Evolutionary conservation across 1,140 invertebrate genomes (phyloP).

Genomic region (Chlorops oryzae): DNA sequence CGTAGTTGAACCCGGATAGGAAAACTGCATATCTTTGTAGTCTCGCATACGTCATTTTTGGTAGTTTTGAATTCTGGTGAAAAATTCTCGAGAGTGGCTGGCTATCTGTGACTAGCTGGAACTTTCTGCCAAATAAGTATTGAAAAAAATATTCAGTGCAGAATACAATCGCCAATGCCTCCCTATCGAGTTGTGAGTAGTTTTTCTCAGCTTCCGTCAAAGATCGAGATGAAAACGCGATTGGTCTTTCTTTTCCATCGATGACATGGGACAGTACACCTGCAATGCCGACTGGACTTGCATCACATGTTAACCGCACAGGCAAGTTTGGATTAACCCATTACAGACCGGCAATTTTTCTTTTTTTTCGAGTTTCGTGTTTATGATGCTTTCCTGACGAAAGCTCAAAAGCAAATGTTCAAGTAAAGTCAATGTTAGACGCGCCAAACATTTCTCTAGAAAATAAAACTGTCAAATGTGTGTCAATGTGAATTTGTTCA

Average conservation of each 20-base stretch:
- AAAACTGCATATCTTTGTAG: conserved; percentile 6
- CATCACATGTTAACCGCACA: conserved; percentile 11
- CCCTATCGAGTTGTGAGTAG: conserved; percentile 49
- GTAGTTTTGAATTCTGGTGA: conserved; percentile 8
- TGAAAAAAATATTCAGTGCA: conserved; percentile 37
- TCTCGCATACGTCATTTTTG: conserved; percentile 4
- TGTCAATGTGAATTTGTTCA: too few species aligned
- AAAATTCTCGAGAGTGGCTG: conserved; percentile 9
- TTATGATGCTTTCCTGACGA: too few species aligned
- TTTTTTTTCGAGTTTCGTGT: too few species aligned
- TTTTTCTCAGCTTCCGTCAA: conserved; percentile 44
- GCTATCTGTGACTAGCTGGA: conserved; percentile 25
- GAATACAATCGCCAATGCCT: conserved; percentile 48
- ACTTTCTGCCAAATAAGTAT: conserved; percentile 34
- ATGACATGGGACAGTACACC: conserved; percentile 31
- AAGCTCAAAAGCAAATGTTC: too few species aligned
- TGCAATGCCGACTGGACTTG: conserved; percentile 14
- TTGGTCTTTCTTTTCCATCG: conserved; percentile 28
- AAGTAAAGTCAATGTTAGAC: too few species aligned
- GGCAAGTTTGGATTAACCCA: conserved; percentile 14
- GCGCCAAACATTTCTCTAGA: too few species aligned
- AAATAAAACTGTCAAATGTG: too few species aligned
- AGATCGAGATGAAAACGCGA: conserved; percentile 46
- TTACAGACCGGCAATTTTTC: too few species aligned
- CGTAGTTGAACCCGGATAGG: conserved; percentile 5